phyloP scores from a whole-genome alignment of 2,888 invertebrate genomes.

The Salticus scenicus region DNA sequence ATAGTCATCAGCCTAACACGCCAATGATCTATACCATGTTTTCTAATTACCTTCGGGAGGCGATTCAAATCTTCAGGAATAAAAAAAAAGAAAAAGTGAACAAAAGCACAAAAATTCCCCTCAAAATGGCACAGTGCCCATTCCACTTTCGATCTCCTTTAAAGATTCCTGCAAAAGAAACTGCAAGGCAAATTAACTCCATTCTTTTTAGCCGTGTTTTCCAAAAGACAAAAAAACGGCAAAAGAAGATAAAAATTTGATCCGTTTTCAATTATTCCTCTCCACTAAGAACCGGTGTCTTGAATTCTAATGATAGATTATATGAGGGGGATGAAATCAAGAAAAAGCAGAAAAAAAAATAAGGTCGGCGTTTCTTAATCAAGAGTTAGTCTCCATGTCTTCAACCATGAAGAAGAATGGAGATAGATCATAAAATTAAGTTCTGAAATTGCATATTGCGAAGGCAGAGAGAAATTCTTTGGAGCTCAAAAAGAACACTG shows the following conservation, averaged over 20 bases:
- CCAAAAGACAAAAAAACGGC: not conserved
- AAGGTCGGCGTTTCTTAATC: not conserved
- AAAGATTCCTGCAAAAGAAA: not conserved
- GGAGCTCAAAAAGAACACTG: not conserved
- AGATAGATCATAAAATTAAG: conserved; percentile 4
- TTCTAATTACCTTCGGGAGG: not conserved
- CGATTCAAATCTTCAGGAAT: not conserved
- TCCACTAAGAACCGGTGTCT: conserved; percentile 25
- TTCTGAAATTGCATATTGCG: conserved; percentile 12
- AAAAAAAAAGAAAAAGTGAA: no score
- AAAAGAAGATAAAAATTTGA: conserved; percentile 30
- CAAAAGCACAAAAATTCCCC: not conserved
- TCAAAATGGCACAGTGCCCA: conserved; percentile 54
- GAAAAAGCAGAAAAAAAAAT: not conserved
- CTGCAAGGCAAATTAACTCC: conserved; percentile 53
- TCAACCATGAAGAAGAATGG: not conserved
- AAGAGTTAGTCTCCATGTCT: not conserved
- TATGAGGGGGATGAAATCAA: not conserved
- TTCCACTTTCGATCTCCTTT: conserved; percentile 9
- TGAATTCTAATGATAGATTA: conserved; percentile 60
- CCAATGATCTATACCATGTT: not conserved
- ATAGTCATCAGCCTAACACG: not conserved
- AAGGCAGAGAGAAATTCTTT: not conserved
- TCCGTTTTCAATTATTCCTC: conserved; percentile 54
- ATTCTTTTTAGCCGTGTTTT: conserved; percentile 28